Evolutionary conservation across 2,797 vertebrate genomes (phyloP), one percentile per base, ranked within the genome.

Genomic region (Sorex maritimensis): DNA sequence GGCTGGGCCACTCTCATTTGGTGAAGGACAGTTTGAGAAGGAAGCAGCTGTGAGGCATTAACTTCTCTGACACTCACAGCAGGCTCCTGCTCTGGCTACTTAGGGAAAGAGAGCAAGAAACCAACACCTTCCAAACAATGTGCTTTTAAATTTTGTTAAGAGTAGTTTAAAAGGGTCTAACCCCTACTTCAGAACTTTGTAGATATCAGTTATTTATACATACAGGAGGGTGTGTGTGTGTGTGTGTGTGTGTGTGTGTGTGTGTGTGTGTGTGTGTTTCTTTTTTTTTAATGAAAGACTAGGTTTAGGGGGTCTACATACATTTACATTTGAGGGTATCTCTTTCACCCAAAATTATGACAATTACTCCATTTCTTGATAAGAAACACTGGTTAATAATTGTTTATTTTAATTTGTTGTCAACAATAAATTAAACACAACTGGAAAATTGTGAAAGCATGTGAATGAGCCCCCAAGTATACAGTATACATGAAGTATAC

Each of bases 1-100:
- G 44, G n/a, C 15, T 52, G 75, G 14, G 14, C 52, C 2, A 15
- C 15, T 67, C 12, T 44, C 77, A 38, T 68, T 75, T 72, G 65
- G 44, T 91, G 13, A 73, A 14, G 15, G 44, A 63, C 12, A 81
- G 58, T 72, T 72, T 81, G 85, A 81, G 65, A 81, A 78, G 30
- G 6, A 6, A 49, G 11, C 44, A 88, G 63, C 34, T 78, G 2
- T 81, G 77, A 81, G 28, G 38, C 67, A 58, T 88, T 46, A 89
- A 21, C 6, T 61, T 10, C 44, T 75, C 0, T 46, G 38, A 72
- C 2, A 24, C 24, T 34, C 44, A 52, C 4, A 71, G 74, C 23
- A 74, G 80, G 74, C 69, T n/a, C 34, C 28, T 77, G 2, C 30
- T 6, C 19, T 80, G 74, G 58, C 83, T 26, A 5, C 49, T n/a